Percentiles rank a stretch among this genome's conserved stretches.
phyloP scores from a whole-genome alignment of 1,140 invertebrate species.

The Drosophila funebris region DNA sequence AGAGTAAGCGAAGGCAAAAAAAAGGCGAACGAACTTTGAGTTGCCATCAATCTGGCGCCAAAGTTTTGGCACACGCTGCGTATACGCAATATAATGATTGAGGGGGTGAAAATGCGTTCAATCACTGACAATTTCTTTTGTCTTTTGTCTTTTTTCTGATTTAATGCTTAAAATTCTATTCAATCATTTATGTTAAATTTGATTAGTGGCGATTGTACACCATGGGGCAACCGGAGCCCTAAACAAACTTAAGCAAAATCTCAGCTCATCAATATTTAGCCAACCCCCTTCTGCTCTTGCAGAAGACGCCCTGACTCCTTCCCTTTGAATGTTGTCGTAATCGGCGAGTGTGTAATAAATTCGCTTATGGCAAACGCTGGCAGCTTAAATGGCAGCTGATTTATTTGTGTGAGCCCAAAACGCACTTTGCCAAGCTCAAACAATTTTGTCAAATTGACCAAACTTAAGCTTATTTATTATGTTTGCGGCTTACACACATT shows the following conservation, averaged over 20 bases:
- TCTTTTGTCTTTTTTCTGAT: slow-evolving; percentile 31
- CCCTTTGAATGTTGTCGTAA: neutral
- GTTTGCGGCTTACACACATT: slow-evolving; percentile 80
- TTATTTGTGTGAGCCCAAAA: no score
- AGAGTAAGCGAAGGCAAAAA: neutral
- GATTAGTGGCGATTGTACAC: slow-evolving; percentile 54
- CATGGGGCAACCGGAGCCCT: slow-evolving; percentile 31
- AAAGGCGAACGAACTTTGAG: slow-evolving; percentile 40
- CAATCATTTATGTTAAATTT: slow-evolving; percentile 81
- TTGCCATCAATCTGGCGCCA: slow-evolving; percentile 43
- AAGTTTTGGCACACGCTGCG: slow-evolving; percentile 38
- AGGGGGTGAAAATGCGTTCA: slow-evolving; percentile 43
- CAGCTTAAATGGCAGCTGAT: slow-evolving; percentile 79
- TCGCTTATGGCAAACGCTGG: slow-evolving; percentile 71
- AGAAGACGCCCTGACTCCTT: slow-evolving; percentile 3
- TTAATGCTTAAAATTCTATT: slow-evolving; percentile 74
- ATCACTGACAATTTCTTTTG: slow-evolving; percentile 65
- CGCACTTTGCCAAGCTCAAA: slow-evolving; percentile 69
- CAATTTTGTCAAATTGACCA: slow-evolving; percentile 82
- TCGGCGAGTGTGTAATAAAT: slow-evolving; percentile 64
- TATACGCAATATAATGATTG: slow-evolving; percentile 32
- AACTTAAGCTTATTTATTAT: slow-evolving; percentile 82
- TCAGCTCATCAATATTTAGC: slow-evolving; percentile 63
- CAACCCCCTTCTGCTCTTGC: neutral
- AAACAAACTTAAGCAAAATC: slow-evolving; percentile 38